These are phyloP conservation scores for Helicolenus hilgendorfi DNA, from an alignment of 2,797 vertebrate species.

Conservation along the genomic window DNA sequence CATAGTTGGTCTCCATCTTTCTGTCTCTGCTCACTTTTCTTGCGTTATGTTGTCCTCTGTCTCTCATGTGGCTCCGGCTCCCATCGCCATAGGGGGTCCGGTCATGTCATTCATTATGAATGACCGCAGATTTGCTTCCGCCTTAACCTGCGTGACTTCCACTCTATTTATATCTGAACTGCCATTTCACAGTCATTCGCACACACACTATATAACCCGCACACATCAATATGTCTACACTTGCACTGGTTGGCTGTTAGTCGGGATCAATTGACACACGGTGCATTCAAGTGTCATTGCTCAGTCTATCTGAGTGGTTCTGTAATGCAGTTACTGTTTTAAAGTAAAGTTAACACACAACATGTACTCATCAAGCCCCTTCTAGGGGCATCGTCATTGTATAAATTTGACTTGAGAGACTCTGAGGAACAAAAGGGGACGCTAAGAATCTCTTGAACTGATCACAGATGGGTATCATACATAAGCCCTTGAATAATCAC, in stretches of 20 bases:
- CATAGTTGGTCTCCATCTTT: background rate
- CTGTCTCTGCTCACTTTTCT: background rate
- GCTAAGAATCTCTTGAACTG: background rate
- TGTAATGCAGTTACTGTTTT: background rate
- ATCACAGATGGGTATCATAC: background rate
- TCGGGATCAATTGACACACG: slow-evolving; percentile 15
- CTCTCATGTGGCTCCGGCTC: slow-evolving; percentile 2
- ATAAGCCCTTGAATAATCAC: slow-evolving; percentile 1
- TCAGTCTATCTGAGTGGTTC: background rate
- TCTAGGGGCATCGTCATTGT: background rate
- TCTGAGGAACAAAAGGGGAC: background rate
- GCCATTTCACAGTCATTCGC: slow-evolving; percentile 28
- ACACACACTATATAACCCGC: background rate
- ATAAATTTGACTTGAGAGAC: background rate
- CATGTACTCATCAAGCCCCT: background rate
- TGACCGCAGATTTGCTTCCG: slow-evolving; percentile 59
- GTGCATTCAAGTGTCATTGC: slow-evolving; percentile 10
- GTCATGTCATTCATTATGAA: slow-evolving; percentile 76
- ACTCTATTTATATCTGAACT: slow-evolving; percentile 70
- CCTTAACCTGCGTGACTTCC: slow-evolving; percentile 66
- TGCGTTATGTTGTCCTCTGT: background rate
- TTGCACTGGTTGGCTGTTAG: background rate
- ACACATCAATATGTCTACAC: slow-evolving; percentile 17
- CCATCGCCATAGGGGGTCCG: slow-evolving; percentile 41
- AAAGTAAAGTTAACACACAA: background rate